Evolutionary conservation across 2,888 invertebrate species (phyloP).

Genomic region (Julus scandinavius): DNA sequence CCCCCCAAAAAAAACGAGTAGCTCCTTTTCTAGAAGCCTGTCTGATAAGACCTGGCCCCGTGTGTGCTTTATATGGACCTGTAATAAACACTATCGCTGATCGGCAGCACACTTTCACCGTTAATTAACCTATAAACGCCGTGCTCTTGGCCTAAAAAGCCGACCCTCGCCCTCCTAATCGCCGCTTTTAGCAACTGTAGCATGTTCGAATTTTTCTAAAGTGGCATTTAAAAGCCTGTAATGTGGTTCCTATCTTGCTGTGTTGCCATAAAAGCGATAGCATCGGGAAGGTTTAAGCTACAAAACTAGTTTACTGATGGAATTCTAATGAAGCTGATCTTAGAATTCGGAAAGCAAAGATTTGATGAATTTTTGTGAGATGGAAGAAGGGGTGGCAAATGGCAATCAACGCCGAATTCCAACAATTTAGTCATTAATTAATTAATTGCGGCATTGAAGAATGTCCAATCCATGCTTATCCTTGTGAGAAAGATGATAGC

Average conservation of each 20-base stretch:
- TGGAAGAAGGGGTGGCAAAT: not conserved
- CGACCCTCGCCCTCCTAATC: not conserved
- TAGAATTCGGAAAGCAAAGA: not conserved
- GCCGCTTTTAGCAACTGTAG: not conserved
- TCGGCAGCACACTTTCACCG: slow-evolving; percentile 10
- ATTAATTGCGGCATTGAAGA: too few relatives aligned
- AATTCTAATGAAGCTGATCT: slow-evolving; percentile 24
- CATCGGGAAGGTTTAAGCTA: not conserved
- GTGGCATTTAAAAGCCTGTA: not conserved
- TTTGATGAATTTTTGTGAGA: not conserved
- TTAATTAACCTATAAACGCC: slow-evolving; percentile 20
- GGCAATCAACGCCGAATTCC: too few relatives aligned
- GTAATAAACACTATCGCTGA: not conserved
- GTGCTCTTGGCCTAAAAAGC: slow-evolving; percentile 22
- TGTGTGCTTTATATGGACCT: not conserved
- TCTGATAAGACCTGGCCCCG: not conserved
- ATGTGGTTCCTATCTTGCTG: not conserved
- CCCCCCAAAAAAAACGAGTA: not conserved
- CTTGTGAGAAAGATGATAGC: too few relatives aligned
- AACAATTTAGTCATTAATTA: too few relatives aligned
- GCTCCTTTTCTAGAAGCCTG: not conserved
- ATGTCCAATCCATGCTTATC: too few relatives aligned
- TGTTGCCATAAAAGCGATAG: not conserved
- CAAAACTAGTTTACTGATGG: not conserved
- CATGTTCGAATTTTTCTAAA: not conserved